Base-by-base conservation (phyloP, 2,888 invertebrate genomes). In the Apamea anceps region DNA sequence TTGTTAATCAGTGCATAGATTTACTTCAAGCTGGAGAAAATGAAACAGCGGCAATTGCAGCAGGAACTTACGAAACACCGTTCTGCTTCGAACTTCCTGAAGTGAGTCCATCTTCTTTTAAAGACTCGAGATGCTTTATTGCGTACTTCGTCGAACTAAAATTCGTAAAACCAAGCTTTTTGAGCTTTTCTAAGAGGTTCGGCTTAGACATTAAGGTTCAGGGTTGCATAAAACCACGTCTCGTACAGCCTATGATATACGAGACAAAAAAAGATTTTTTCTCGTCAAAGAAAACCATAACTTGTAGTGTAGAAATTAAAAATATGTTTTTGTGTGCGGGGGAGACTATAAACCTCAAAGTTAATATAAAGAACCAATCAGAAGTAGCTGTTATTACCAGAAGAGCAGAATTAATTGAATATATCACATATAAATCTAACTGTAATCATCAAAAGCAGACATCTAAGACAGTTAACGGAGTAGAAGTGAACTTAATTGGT, bases 21-120 rank as follows among this genome's bases (percentile, higher is more conserved):
- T 68, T 91, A 62, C 51, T 86, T 15, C 73, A 87, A 72, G 63
- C 42, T 15, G 45, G 3, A 15, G n/a, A 25, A 45, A 60, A 63
- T 32, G 63, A n/a, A 60, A 65, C 32, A 37, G 25, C 3, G 1
- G 21, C 21, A 13, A 13, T 76, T 45, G 15, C 66, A 77, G 42
- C 72, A 48, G 86, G 85, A 71, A 60, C 21, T 18, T 76, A 82
- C 5, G 70, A 72, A 70, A 67, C 42, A n/a, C 57, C 32, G 21
- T 88, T 87, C 37, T 48, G 70, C 54, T 88, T 86, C 76, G 1
- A 32, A 18, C 65, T 88, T 4, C 88, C 82, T 42, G 48, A 80
- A 48, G 71, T 32, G 6, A 32, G 81, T 60, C 88, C 87, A 37
- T 79, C 86, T 13, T 48, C 80, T 6, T 88, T 72, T n/a, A 75